phyloP scores from a whole-genome alignment of 2,113 vertebrate genomes.

The Protobothrops mucrosquamatus region DNA sequence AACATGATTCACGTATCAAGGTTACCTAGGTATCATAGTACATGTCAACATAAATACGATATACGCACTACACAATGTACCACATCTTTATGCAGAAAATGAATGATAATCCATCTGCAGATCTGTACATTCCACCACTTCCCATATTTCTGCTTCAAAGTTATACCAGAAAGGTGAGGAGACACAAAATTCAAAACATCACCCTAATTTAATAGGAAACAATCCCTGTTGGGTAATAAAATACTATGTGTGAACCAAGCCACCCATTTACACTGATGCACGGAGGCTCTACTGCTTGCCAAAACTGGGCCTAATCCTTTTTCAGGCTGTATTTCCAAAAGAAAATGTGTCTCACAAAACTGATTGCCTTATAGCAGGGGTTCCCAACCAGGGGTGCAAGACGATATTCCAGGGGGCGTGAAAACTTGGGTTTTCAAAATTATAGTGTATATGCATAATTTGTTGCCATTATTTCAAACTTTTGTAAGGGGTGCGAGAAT shows the following conservation, averaged over 20 bases:
- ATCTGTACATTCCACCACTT: background rate
- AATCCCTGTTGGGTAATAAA: background rate
- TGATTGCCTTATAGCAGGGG: background rate
- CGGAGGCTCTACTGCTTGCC: background rate
- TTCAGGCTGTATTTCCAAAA: background rate
- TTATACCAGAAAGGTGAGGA: background rate
- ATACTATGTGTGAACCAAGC: background rate
- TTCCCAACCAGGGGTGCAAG: too few relatives aligned
- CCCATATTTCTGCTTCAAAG: background rate
- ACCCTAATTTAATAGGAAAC: background rate
- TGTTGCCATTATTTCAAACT: too few relatives aligned
- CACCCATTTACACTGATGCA: background rate
- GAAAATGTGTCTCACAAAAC: background rate
- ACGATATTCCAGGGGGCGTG: too few relatives aligned
- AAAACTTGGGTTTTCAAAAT: too few relatives aligned
- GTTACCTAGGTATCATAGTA: background rate
- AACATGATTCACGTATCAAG: background rate
- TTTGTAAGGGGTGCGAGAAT: too few relatives aligned
- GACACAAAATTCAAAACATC: background rate
- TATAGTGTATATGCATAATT: too few relatives aligned
- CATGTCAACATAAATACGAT: background rate
- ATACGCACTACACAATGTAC: background rate
- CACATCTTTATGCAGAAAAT: background rate
- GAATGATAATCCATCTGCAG: background rate
- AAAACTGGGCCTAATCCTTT: background rate